Evolutionary conservation across 2,113 vertebrate species (phyloP).

Genomic region (Xenopus tropicalis): UCB_Xtro_10.0 CM004448.2:85809501-85810000

Average conservation of each 20-base stretch:
- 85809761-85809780: conserved; percentile 17
- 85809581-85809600: too few relatives aligned
- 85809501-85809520: too few relatives aligned
- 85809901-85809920: not conserved
- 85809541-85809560: too few relatives aligned
- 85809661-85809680: not conserved
- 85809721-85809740: conserved; percentile 9
- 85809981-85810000: not conserved
- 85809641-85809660: too few relatives aligned
- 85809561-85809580: too few relatives aligned
- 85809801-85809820: conserved; percentile 8
- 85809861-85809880: not conserved
- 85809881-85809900: not conserved
- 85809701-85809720: not conserved
- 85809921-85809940: not conserved
- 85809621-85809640: too few relatives aligned
- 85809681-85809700: not conserved
- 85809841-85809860: not conserved
- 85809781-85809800: conserved; percentile 5
- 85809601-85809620: too few relatives aligned
- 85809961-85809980: too few relatives aligned
- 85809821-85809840: not conserved
- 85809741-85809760: not conserved
- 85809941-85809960: too few relatives aligned
- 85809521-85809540: too few relatives aligned